Percentiles rank a stretch among this genome's conserved stretches.
Evolutionary conservation across 2,797 vertebrate genomes (phyloP).

Genomic region (Merluccius polli): DNA sequence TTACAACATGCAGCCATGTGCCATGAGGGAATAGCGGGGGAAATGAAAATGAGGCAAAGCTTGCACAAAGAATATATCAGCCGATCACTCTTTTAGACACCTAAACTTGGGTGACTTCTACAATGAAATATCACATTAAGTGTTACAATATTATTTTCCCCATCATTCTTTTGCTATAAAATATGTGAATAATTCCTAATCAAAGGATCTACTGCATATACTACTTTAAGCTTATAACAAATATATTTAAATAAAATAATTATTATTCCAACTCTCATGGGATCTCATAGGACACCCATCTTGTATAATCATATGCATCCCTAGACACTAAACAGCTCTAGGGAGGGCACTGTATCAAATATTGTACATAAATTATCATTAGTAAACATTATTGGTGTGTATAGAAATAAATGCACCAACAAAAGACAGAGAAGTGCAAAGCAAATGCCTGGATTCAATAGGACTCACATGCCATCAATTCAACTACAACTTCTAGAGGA

Average conservation of each 20-base stretch:
- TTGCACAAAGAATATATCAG: neutral
- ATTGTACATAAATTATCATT: neutral
- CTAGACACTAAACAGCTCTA: neutral
- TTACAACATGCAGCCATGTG: conserved; percentile 47
- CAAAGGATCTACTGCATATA: neutral
- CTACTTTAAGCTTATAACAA: neutral
- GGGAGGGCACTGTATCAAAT: neutral
- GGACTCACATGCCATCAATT: neutral
- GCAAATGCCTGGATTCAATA: neutral
- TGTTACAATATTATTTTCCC: neutral
- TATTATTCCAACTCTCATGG: neutral
- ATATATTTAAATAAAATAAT: neutral
- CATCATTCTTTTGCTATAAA: neutral
- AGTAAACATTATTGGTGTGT: neutral
- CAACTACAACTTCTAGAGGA: neutral
- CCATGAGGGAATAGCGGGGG: conserved; percentile 22
- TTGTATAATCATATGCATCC: neutral
- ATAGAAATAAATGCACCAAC: neutral
- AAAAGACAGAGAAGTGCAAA: neutral
- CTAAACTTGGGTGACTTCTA: neutral
- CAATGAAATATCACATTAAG: neutral
- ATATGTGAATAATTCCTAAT: neutral
- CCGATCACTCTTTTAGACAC: neutral
- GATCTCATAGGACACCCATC: neutral
- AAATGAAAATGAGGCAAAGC: conserved; percentile 27